Evolutionary conservation across 2,113 vertebrate species (phyloP).

Genomic region (Myrmophylax atrothorax): DNA sequence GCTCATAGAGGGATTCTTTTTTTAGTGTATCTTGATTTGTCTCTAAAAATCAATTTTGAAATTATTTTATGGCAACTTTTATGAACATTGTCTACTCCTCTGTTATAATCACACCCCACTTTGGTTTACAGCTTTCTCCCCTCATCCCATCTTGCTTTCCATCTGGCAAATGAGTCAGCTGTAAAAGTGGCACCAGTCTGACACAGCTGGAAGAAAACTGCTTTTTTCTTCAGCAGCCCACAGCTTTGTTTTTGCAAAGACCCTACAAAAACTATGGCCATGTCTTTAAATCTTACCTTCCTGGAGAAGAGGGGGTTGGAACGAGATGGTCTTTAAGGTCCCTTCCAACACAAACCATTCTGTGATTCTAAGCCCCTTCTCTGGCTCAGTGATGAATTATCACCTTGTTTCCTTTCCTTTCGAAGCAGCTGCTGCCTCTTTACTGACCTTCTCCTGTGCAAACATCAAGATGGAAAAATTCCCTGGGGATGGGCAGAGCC

Average conservation of each 20-base stretch:
- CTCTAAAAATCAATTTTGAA: slow-evolving; percentile 25
- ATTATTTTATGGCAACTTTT: slow-evolving; percentile 2
- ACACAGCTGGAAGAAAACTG: slow-evolving; percentile 26
- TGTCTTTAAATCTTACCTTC: neutral
- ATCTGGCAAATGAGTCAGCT: slow-evolving; percentile 11
- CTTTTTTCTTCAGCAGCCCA: neutral
- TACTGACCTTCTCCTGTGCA: neutral
- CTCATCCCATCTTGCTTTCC: slow-evolving; percentile 29
- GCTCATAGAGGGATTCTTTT: neutral
- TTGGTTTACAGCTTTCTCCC: neutral
- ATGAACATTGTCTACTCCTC: neutral
- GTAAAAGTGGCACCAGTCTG: slow-evolving; percentile 5
- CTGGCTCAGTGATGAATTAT: neutral
- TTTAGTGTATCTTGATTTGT: slow-evolving; percentile 8
- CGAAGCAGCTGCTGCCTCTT: neutral
- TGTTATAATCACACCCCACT: neutral
- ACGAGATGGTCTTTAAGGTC: neutral
- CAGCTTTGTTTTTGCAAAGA: neutral
- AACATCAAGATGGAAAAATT: neutral
- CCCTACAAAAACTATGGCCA: neutral
- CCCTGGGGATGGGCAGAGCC: neutral
- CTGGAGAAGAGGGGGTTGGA: neutral
- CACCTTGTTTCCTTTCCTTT: neutral
- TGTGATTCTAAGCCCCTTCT: neutral
- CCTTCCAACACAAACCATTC: neutral